These are phyloP conservation scores for Archips xylosteana DNA, from an alignment of 2,888 invertebrate species.

Conservation along the genomic window DNA sequence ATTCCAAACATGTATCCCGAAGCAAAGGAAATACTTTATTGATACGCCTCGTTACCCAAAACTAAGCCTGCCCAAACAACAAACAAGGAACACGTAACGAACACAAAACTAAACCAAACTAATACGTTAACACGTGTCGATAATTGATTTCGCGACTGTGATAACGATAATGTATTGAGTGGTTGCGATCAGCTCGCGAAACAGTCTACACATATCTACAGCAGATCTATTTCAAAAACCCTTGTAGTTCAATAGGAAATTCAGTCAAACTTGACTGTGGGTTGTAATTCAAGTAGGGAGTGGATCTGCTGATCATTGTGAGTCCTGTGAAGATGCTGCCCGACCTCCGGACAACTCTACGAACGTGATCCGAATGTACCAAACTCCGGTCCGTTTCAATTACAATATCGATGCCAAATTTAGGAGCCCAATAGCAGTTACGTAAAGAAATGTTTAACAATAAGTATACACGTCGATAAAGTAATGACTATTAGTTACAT, in stretches of 20 bases:
- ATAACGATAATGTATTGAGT: conserved; percentile 61
- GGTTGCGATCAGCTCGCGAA: conserved; percentile 26
- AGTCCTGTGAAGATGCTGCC: conserved; percentile 49
- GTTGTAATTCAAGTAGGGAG: neutral
- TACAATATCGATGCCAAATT: conserved; percentile 70
- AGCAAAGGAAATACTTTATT: conserved; percentile 30
- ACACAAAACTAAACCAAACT: conserved; percentile 48
- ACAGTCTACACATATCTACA: conserved; percentile 7
- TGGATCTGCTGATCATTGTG: conserved; percentile 18
- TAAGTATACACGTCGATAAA: neutral
- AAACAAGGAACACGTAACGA: conserved; percentile 38
- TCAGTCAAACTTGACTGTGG: neutral
- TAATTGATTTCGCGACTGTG: conserved; percentile 68
- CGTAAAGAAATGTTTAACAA: conserved; percentile 25
- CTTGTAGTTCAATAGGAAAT: neutral
- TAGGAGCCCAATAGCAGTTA: conserved; percentile 52
- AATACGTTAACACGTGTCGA: conserved; percentile 58
- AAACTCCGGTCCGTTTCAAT: conserved; percentile 46
- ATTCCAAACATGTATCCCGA: conserved; percentile 18
- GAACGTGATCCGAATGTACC: conserved; percentile 73
- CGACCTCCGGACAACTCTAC: conserved; percentile 58
- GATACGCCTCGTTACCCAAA: conserved; percentile 31
- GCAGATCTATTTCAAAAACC: neutral
- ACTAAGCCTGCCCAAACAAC: conserved; percentile 44
- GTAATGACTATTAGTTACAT: too few relatives aligned